Percentiles rank a stretch among this genome's conserved stretches.
Evolutionary conservation across 2,888 invertebrate genomes (phyloP).

Genomic region (Mythimna vitellina): DNA sequence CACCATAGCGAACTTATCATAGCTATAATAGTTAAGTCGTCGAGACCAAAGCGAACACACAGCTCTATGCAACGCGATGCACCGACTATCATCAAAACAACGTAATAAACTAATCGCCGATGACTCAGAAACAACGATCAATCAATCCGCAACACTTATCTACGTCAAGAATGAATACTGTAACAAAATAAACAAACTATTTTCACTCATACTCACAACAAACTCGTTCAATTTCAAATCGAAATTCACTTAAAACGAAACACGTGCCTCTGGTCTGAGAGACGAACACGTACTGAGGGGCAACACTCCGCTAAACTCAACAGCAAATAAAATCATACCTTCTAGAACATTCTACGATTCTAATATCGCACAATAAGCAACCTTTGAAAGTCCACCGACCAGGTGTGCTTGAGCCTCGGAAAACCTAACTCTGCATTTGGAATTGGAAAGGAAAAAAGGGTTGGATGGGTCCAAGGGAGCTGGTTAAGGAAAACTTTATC

Average conservation of each 20-base stretch:
- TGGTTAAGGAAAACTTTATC: slow-evolving; percentile 29
- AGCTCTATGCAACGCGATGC: slow-evolving; percentile 21
- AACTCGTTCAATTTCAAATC: slow-evolving; percentile 42
- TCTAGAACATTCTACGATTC: slow-evolving; percentile 66
- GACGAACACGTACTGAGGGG: slow-evolving; percentile 58
- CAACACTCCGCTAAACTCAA: slow-evolving; percentile 31
- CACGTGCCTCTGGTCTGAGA: slow-evolving; percentile 52
- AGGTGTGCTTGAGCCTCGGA: slow-evolving; percentile 47
- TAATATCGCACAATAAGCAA: slow-evolving; percentile 70
- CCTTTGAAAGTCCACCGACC: slow-evolving; percentile 63
- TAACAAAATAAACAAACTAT: slow-evolving; percentile 35
- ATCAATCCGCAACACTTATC: background rate
- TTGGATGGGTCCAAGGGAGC: slow-evolving; percentile 2
- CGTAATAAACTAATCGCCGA: slow-evolving; percentile 5
- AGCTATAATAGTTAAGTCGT: slow-evolving; percentile 12
- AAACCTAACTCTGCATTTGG: slow-evolving; percentile 1
- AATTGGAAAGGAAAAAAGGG: background rate
- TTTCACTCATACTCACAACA: slow-evolving; percentile 51
- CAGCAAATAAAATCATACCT: slow-evolving; percentile 52
- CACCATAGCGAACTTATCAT: slow-evolving; percentile 5
- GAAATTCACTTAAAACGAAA: slow-evolving; percentile 21
- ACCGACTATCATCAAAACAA: slow-evolving; percentile 18
- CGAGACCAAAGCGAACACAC: slow-evolving; percentile 9
- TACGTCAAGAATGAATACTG: background rate
- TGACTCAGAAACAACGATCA: background rate